These are phyloP conservation scores for Drosophila paracracens DNA, from an alignment of 2,888 invertebrate species.

Conservation along the genomic window DNA sequence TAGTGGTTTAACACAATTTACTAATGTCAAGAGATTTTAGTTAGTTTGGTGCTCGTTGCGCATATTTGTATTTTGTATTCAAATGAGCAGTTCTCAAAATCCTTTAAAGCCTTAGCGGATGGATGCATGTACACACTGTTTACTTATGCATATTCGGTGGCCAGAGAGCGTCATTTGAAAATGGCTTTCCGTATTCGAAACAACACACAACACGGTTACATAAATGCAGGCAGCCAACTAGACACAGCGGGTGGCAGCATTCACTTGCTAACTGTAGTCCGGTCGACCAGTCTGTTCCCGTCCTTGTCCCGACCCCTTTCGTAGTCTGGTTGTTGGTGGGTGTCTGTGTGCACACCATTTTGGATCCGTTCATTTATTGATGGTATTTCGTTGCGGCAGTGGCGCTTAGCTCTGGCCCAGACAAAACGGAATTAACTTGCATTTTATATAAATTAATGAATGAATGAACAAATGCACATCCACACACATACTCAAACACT, in stretches of 20 bases:
- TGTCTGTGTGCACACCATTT: slow-evolving; percentile 47
- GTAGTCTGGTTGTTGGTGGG: slow-evolving; percentile 15
- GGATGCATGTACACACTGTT: slow-evolving; percentile 54
- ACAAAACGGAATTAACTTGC: slow-evolving; percentile 81
- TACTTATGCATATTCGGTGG: slow-evolving; percentile 74
- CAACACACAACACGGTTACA: slow-evolving; percentile 52
- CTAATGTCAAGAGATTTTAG: slow-evolving; percentile 34
- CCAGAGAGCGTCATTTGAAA: slow-evolving; percentile 64
- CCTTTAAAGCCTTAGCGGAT: slow-evolving; percentile 64
- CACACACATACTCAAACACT: slow-evolving; percentile 19
- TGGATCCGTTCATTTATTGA: slow-evolving; percentile 75
- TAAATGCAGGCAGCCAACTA: slow-evolving; percentile 53
- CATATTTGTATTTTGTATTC: slow-evolving; percentile 75
- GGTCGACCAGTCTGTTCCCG: slow-evolving; percentile 10
- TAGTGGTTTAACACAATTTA: slow-evolving; percentile 51
- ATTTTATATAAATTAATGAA: slow-evolving; percentile 83
- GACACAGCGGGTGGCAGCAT: slow-evolving; percentile 29
- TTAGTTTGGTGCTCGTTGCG: slow-evolving; percentile 42
- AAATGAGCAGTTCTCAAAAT: slow-evolving; percentile 78
- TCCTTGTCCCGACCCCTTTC: not conserved
- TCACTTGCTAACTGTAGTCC: slow-evolving; percentile 12
- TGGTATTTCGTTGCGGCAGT: slow-evolving; percentile 67
- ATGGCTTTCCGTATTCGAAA: slow-evolving; percentile 68
- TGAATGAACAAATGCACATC: slow-evolving; percentile 57
- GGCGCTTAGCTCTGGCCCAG: slow-evolving; percentile 74